A percentile compares a stretch with the other conserved stretches of the same genome.
Conservation (phyloP, 1,140 invertebrate genomes). For the Drosophila saltans region DNA sequence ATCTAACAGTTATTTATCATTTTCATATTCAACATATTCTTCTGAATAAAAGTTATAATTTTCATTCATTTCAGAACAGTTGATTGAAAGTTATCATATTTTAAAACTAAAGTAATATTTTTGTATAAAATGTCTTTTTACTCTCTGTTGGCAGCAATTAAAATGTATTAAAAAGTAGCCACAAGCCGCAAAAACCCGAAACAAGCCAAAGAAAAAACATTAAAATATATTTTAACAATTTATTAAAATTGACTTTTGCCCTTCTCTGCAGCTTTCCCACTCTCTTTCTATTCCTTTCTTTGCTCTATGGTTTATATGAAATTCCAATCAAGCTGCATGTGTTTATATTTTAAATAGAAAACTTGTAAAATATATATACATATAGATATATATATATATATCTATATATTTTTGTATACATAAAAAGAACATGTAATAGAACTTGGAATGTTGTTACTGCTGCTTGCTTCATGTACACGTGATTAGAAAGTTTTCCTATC, state of each 20-base stretch:
- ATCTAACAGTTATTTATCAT: too few species aligned
- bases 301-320: slow-evolving; percentile 24
- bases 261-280: background rate
- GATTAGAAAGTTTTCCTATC: slow-evolving; percentile 64
- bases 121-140: background rate
- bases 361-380: slow-evolving; percentile 47
- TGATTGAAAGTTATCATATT: background rate
- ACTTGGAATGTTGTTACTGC: slow-evolving; percentile 32
- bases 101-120: slow-evolving; percentile 4
- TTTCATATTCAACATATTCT: too few species aligned
- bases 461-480: slow-evolving; percentile 48
- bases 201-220: slow-evolving; percentile 18
- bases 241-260: slow-evolving; percentile 19
- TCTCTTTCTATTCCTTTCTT: background rate
- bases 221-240: slow-evolving; percentile 25
- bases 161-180: slow-evolving; percentile 10
- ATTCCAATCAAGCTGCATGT: slow-evolving; percentile 60
- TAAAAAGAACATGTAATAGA: slow-evolving; percentile 44
- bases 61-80: background rate
- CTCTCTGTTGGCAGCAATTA: slow-evolving; percentile 7
- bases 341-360: slow-evolving; percentile 67
- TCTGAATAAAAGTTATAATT: too few species aligned
- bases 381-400: background rate
- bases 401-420: slow-evolving; percentile 6
- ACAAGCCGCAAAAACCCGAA: slow-evolving; percentile 6